Evolutionary conservation across 37 sponge, comb jelly and placozoan species (phyloP).

Genomic region (Geodia barretti): DNA sequence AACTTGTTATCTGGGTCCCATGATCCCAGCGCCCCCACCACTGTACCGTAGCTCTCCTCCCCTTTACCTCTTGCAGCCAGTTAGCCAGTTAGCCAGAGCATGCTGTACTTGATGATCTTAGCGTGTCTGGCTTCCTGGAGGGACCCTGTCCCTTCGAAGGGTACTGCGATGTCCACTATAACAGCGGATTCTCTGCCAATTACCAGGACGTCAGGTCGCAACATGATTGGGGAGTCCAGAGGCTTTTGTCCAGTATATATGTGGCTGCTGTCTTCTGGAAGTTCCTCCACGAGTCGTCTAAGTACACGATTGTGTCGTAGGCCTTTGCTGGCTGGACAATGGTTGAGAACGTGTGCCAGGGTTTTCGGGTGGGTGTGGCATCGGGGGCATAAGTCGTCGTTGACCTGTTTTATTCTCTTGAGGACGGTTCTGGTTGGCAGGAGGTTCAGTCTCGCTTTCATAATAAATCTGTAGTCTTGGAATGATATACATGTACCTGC

Average conservation of each 20-base stretch:
- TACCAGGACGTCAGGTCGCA: conserved; percentile 30
- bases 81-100: background rate
- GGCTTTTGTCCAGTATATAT: conserved; percentile 15
- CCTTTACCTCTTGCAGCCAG: background rate
- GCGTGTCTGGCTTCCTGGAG: conserved; percentile 8
- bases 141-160: conserved; percentile 13
- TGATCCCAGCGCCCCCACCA: conserved; percentile 19
- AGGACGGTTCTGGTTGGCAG: conserved; percentile 23
- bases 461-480: background rate
- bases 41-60: background rate
- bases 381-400: conserved; percentile 7
- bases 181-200: background rate
- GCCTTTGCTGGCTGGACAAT: conserved; percentile 11
- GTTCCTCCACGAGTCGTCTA: conserved; percentile 12
- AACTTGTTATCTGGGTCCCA: conserved; percentile 33
- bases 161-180: conserved; percentile 39
- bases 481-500: background rate
- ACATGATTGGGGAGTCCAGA: conserved; percentile 11
- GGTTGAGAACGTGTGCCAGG: conserved; percentile 40
- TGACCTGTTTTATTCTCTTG: background rate
- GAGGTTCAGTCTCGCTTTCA: conserved; percentile 33
- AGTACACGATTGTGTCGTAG: conserved; percentile 36
- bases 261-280: background rate
- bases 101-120: conserved; percentile 15
- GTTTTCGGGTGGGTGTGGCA: conserved; percentile 24